A percentile compares a stretch with the other conserved stretches of the same genome.
phyloP scores from a whole-genome alignment of 2,888 invertebrate genomes.

The Stictocephala bisonia region DNA sequence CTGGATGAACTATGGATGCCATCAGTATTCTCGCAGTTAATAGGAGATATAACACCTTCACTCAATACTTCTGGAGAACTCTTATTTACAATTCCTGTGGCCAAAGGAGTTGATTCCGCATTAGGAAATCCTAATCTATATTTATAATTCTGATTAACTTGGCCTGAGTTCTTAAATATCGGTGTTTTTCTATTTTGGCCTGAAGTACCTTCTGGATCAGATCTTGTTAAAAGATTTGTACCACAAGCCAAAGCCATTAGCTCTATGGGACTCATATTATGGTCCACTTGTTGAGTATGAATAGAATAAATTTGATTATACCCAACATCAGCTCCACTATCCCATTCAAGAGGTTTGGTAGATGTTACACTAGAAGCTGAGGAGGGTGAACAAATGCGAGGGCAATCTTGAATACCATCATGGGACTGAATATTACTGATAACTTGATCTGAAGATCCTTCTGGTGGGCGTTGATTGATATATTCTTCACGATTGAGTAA shows the following conservation, averaged over 20 bases:
- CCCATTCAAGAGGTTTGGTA: constrained; percentile 85
- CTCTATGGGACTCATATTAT: constrained; percentile 71
- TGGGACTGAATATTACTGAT: not conserved
- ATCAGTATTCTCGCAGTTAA: too few species aligned
- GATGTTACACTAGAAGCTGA: constrained; percentile 82
- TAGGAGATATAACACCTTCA: constrained; percentile 38
- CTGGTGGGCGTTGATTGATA: constrained; percentile 53
- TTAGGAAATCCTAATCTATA: constrained; percentile 58
- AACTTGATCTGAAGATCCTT: constrained; percentile 48
- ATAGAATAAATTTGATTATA: constrained; percentile 65
- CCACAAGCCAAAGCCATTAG: constrained; percentile 69
- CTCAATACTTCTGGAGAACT: not conserved
- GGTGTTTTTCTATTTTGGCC: constrained; percentile 27
- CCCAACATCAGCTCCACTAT: constrained; percentile 88
- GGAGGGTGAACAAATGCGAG: constrained; percentile 64
- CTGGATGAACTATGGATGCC: too few species aligned
- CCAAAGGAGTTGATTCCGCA: constrained; percentile 63
- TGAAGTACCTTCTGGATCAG: constrained; percentile 66
- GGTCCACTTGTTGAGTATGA: constrained; percentile 16
- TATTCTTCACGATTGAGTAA: constrained; percentile 49
- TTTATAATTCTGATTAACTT: not conserved
- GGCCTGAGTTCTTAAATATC: not conserved
- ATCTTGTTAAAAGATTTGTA: constrained; percentile 63
- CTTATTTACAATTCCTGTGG: constrained; percentile 22
- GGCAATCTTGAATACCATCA: constrained; percentile 42